These are phyloP conservation scores for Anarsia innoxiella DNA, from an alignment of 2,888 invertebrate genomes.

Conservation along the genomic window DNA sequence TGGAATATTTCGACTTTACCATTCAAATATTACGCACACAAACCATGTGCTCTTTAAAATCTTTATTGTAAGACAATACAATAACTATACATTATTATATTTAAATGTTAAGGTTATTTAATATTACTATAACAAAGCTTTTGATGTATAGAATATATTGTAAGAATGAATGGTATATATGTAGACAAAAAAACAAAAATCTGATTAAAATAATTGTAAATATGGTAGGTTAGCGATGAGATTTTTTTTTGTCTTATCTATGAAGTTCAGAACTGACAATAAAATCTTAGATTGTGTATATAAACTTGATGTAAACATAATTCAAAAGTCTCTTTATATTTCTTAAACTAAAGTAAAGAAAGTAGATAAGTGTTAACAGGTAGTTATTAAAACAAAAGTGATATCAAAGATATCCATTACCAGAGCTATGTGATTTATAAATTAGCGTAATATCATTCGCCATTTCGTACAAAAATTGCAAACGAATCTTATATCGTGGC, in stretches of 20 bases:
- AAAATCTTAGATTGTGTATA: slow-evolving; percentile 61
- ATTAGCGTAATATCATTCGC: no score
- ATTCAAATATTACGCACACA: slow-evolving; percentile 39
- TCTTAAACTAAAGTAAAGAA: slow-evolving; percentile 21
- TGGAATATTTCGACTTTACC: slow-evolving; percentile 28
- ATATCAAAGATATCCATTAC: slow-evolving; percentile 29
- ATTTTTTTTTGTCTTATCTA: slow-evolving; percentile 24
- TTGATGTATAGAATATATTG: slow-evolving; percentile 46
- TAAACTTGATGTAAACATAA: slow-evolving; percentile 26
- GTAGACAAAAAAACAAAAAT: slow-evolving; percentile 6
- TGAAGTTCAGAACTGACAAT: slow-evolving; percentile 72
- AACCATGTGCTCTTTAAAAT: slow-evolving; percentile 36
- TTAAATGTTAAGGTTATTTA: no score
- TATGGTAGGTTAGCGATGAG: slow-evolving; percentile 29
- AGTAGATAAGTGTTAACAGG: neutral
- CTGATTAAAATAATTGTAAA: slow-evolving; percentile 22
- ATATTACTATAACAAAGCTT: no score
- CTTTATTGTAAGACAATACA: slow-evolving; percentile 57
- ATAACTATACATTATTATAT: no score
- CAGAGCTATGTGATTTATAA: no score
- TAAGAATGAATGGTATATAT: slow-evolving; percentile 12
- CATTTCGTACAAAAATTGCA: no score
- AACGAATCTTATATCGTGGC: no score
- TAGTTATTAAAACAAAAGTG: neutral
- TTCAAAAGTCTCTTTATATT: slow-evolving; percentile 57